These are phyloP conservation scores for Hirtodrosophila cameraria DNA, from an alignment of 2,888 invertebrate genomes.

Conservation along the genomic window DNA sequence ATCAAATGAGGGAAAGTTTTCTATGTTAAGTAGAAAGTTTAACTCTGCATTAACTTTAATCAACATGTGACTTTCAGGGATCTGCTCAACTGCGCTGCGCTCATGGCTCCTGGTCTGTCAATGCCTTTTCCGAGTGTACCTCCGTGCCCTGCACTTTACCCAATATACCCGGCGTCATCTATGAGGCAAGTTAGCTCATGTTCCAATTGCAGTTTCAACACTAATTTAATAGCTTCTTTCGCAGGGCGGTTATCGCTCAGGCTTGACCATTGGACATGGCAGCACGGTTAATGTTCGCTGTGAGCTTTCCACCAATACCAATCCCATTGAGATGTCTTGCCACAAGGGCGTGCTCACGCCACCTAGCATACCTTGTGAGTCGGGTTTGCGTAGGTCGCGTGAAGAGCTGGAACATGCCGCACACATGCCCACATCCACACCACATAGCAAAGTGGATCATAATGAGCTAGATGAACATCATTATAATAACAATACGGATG, in stretches of 20 bases:
- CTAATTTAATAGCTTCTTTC: neutral
- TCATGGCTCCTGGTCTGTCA: constrained; percentile 92
- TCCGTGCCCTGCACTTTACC: constrained; percentile 85
- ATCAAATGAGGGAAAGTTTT: too few relatives aligned
- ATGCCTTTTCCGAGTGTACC: constrained; percentile 90
- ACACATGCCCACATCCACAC: constrained; percentile 21
- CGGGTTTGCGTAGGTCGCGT: constrained; percentile 81
- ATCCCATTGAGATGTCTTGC: constrained; percentile 84
- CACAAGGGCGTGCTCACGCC: constrained; percentile 82
- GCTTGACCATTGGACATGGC: constrained; percentile 92
- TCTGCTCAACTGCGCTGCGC: constrained; percentile 90
- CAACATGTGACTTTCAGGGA: constrained; percentile 85
- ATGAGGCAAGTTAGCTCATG: constrained; percentile 69
- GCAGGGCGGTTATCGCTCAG: constrained; percentile 90
- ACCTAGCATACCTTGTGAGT: constrained; percentile 81
- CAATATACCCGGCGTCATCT: constrained; percentile 81
- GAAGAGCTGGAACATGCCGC: constrained; percentile 75
- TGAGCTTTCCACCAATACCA: constrained; percentile 85
- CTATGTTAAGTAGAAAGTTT: too few relatives aligned
- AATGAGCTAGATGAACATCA: constrained; percentile 71
- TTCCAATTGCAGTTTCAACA: neutral
- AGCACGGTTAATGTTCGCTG: constrained; percentile 91
- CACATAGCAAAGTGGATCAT: constrained; percentile 57
- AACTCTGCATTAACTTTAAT: neutral
- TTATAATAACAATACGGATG: constrained; percentile 72